Evolutionary conservation across 2,113 vertebrate species (phyloP).

Genomic region (Astatotilapia flaviijosephi): DNA sequence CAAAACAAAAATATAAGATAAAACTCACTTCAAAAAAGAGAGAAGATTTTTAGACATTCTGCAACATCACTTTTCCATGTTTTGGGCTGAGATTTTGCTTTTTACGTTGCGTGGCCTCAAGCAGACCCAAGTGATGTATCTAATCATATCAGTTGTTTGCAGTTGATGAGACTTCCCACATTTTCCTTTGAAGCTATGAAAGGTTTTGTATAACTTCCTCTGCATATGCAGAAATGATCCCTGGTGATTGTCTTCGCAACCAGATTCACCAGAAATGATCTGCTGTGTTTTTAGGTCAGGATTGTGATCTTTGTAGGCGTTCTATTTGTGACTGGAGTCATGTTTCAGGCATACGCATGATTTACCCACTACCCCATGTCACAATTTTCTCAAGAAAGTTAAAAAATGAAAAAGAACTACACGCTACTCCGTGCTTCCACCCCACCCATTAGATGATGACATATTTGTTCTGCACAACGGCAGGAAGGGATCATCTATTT

Average conservation of each 20-base stretch:
- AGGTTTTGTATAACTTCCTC: neutral
- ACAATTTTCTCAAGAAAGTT: neutral
- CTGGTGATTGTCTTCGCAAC: neutral
- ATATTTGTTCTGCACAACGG: neutral
- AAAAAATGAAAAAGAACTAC: neutral
- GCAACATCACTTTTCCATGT: neutral
- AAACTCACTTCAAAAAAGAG: neutral
- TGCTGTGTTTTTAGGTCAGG: neutral
- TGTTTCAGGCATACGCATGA: neutral
- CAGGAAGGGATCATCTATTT: neutral
- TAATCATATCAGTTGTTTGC: neutral
- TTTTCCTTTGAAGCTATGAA: neutral
- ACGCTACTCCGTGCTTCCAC: neutral
- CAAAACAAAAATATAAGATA: neutral
- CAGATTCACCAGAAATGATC: neutral
- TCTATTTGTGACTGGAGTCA: neutral
- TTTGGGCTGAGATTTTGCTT: neutral
- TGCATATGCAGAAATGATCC: neutral
- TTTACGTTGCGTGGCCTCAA: neutral
- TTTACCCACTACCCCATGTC: neutral
- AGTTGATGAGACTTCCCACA: neutral
- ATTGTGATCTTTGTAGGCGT: neutral
- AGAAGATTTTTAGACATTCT: neutral
- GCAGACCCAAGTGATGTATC: neutral
- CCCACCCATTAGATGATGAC: neutral